A percentile compares a stretch with the other conserved stretches of the same genome.
phyloP scores from a whole-genome alignment of 2,888 invertebrate species.

The Plebejus argus region DNA sequence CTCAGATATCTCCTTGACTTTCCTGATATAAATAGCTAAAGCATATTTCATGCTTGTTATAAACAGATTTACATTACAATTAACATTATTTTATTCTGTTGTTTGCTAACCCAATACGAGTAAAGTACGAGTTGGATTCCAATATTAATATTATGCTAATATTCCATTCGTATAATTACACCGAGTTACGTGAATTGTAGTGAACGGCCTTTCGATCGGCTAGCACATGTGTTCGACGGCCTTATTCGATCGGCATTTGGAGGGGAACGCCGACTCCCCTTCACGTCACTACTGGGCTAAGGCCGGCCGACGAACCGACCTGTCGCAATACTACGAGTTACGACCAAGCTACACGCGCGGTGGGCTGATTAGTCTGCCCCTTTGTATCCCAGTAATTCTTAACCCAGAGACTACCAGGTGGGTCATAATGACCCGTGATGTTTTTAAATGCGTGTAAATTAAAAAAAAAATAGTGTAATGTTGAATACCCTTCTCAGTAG shows the following conservation, averaged over 20 bases:
- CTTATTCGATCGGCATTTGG: slow-evolving; percentile 59
- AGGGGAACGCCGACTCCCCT: slow-evolving; percentile 51
- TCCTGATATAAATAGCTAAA: too few species aligned
- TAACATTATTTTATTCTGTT: neutral
- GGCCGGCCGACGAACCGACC: slow-evolving; percentile 72
- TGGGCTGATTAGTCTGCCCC: too few species aligned
- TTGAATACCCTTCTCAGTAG: neutral
- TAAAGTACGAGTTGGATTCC: neutral
- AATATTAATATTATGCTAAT: neutral
- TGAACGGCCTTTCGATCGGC: slow-evolving; percentile 1
- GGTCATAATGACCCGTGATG: too few species aligned
- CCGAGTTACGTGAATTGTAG: neutral
- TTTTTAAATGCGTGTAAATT: too few species aligned
- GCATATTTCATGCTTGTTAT: too few species aligned
- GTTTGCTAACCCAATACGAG: neutral
- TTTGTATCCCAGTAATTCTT: too few species aligned
- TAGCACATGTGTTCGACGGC: slow-evolving; percentile 46
- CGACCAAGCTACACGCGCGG: slow-evolving; percentile 30
- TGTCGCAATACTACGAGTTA: slow-evolving; percentile 39
- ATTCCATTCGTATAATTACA: neutral
- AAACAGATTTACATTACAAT: too few species aligned
- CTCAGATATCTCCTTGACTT: too few species aligned
- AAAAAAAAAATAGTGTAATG: too few species aligned
- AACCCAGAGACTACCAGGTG: too few species aligned
- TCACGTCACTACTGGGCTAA: slow-evolving; percentile 78